Evolutionary conservation across 2,888 invertebrate genomes (phyloP), one percentile per base, ranked within the genome.

Genomic region (Lasius platythorax): DNA sequence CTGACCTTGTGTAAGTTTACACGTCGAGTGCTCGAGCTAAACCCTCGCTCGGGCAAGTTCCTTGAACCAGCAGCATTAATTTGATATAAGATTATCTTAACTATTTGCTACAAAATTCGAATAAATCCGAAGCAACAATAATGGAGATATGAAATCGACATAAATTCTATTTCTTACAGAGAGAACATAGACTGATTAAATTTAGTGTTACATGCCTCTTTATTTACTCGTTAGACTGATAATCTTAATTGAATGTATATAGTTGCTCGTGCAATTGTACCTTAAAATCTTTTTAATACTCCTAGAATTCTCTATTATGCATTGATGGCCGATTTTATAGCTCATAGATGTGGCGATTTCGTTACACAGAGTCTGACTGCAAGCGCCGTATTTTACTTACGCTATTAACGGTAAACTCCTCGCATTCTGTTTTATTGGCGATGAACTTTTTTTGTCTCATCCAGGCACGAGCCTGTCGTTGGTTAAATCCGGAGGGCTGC

Each of bases 381-480:
- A 40, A 70, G 15, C 72, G 58, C 18, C 61, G 12, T 81, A 73
- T 81, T 81, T 81, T 73, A 73, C 23, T 73, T 46, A 37, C 28
- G 79, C 73, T 73, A 81, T 74, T 73, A 82, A 82, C 53, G 74
- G 33, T 74, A 67, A 84, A 56, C 73, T 68, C 46, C 73, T 61
- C 23, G 74, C 68, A 43, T 82, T 33, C 58, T 53, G 63, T 70
- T 88, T 88, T 88, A 82, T 89, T 87, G 85, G 82, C 83, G 90
- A 85, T 76, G 56, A 87, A 88, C 84, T 87, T 88, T 85, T 86
- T 85, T 88, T 79, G 83, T 87, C 87, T 68, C 90, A 61, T 83
- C 84, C 79, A 83, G 87, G 72, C 84, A 86, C 87, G 84, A 86
- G 58, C 63, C 79, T 83, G 70, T 82, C 89, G 82, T 43, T 64